Evolutionary conservation across 2,113 vertebrate species (phyloP), one percentile per base, ranked within the genome.

Genomic region (Tetraodon nigroviridis): DNA sequence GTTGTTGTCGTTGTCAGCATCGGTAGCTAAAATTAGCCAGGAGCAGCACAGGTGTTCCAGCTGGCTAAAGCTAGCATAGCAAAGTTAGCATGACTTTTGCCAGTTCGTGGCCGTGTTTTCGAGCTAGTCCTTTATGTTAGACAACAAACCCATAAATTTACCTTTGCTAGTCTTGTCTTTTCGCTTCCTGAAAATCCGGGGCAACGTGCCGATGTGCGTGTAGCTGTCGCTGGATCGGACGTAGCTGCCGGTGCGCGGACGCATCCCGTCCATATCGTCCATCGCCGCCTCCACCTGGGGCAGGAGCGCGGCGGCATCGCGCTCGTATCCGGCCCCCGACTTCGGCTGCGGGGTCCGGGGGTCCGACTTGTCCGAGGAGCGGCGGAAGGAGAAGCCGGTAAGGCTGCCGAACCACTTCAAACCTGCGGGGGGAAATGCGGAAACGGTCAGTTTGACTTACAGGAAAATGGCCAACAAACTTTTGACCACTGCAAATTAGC

Each of bases 191-290:
- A 86, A 71, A 0, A 80, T 54, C 6, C 90, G 81, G n/a, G 96
- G 96, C 92, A 99, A 90, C 42, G 96, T 98, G 18, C 94, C 95
- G 90, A 96, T 89, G 67, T 97, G 94, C 22, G 91, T 94, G 79
- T 95, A 99, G 91, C 88, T 93, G 65, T 96, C 93, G 0, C 90
- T 94, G 0, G 96, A 99, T 11, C 92, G 87, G 42, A 91, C 92
- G 0, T 99, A 96, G 11, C 84, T 81, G 0, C 92, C 80, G 15
- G 90, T 91, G 60, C 88, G 91, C 53, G 93, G 86, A 2, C 92
- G 61, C 50, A 76, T 75, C 1, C 88, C 67, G 14, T 62, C 84
- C 86, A 96, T 77, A 72, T 97, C 94, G 44, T 97, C 94, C 61
- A 92, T 79, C 0, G 92, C 86, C 21, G 75, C 46, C 29, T 90